Conservation (phyloP, 2,113 vertebrate genomes). For the Pangasianodon hypophthalmus region DNA sequence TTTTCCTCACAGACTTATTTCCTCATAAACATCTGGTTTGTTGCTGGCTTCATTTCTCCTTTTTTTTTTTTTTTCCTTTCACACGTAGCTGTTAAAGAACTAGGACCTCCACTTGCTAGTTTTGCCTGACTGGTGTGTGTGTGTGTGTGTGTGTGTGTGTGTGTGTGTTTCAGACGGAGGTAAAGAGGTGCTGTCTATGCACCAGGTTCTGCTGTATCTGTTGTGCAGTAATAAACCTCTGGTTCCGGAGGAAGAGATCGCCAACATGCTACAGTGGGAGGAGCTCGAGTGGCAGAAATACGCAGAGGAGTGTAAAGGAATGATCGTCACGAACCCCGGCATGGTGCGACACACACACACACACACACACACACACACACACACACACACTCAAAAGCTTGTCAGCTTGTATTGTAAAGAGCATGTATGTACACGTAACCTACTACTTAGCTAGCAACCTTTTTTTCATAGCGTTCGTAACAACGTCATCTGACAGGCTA, state of each 20-base stretch:
- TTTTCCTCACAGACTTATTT: too few species aligned
- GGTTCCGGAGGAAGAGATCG: constrained; percentile 95
- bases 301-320: constrained; percentile 98
- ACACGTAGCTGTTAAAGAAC: too few species aligned
- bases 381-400: background rate
- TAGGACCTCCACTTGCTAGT: too few species aligned
- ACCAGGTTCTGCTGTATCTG: constrained; percentile 95
- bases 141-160: constrained; percentile 18
- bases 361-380: constrained; percentile 9
- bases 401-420: background rate
- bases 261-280: constrained; percentile 98
- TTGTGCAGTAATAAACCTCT: constrained; percentile 88
- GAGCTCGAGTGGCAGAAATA: constrained; percentile 99
- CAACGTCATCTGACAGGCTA: background rate
- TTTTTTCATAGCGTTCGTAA: background rate
- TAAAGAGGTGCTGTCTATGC: constrained; percentile 98
- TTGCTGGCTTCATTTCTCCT: background rate
- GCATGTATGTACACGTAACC: background rate
- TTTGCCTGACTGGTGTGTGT: background rate
- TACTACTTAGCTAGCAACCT: background rate
- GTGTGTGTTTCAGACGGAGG: constrained; percentile 81
- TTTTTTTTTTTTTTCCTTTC: background rate
- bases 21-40: too few species aligned
- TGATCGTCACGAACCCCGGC: constrained; percentile 97
- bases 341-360: constrained; percentile 75